These are phyloP conservation scores for Galerucella pusilla DNA, from an alignment of 2,888 invertebrate genomes.

Conservation along the genomic window DNA sequence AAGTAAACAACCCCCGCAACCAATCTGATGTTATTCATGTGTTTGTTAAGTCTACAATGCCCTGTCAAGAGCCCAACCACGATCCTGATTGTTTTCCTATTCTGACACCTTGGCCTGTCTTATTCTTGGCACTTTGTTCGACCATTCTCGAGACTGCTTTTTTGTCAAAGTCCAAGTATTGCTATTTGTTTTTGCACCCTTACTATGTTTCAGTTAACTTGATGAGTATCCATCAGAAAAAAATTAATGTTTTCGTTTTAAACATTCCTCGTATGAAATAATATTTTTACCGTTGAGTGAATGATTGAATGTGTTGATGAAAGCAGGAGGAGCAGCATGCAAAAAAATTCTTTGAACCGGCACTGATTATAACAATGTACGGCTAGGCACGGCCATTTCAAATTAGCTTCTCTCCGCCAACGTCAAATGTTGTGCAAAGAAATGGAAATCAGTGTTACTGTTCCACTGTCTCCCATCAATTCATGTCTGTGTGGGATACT, in stretches of 20 bases:
- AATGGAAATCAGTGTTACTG: constrained; percentile 39
- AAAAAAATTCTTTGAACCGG: constrained; percentile 25
- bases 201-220: no score
- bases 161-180: no score
- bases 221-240: not conserved
- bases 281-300: not conserved
- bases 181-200: no score
- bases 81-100: no score
- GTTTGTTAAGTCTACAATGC: no score
- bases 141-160: no score
- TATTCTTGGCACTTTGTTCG: no score
- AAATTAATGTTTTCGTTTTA: not conserved
- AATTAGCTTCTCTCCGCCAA: constrained; percentile 36
- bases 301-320: constrained; percentile 4
- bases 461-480: constrained; percentile 35
- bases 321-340: constrained; percentile 3
- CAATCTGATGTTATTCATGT: no score
- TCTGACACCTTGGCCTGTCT: no score
- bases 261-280: not conserved
- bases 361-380: constrained; percentile 31
- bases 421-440: constrained; percentile 38
- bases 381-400: constrained; percentile 35
- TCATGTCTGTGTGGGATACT: constrained; percentile 38
- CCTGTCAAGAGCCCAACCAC: no score
- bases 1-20: no score